Evolutionary conservation across 2,888 invertebrate genomes (phyloP).

Genomic region (Noctua comes): DNA sequence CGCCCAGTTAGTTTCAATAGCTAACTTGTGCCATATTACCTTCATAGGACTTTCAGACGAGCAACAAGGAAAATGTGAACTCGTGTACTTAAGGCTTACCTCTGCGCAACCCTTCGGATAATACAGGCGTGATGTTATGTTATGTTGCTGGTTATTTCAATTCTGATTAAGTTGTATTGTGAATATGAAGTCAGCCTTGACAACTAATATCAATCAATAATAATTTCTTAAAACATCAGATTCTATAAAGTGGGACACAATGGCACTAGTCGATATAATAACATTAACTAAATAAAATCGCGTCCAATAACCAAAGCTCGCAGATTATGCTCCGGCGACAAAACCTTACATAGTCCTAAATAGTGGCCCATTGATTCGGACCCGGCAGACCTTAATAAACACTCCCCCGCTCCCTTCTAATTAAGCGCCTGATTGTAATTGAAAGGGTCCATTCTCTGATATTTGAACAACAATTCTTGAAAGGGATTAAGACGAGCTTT

Average conservation of each 20-base stretch:
- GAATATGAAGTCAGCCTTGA: not conserved
- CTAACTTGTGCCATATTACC: not conserved
- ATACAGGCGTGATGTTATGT: not conserved
- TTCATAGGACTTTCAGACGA: not conserved
- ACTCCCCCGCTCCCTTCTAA: conserved; percentile 75
- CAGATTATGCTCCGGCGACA: conserved; percentile 68
- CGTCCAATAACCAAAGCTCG: conserved; percentile 50
- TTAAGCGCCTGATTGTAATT: conserved; percentile 81
- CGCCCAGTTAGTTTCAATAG: not conserved
- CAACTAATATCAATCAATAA: not conserved
- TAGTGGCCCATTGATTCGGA: conserved; percentile 74
- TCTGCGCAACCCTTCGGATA: not conserved
- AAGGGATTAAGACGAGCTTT: conserved; percentile 66
- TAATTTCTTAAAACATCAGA: not conserved
- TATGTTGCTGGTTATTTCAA: not conserved
- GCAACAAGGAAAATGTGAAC: not conserved
- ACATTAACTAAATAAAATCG: conserved; percentile 48
- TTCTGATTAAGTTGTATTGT: not conserved
- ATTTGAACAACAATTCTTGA: conserved; percentile 79
- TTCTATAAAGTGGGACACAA: conserved; percentile 7
- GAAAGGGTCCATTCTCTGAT: conserved; percentile 79
- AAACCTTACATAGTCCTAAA: conserved; percentile 69
- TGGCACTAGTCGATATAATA: conserved; percentile 23
- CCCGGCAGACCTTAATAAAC: conserved; percentile 75
- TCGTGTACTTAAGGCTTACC: not conserved